Conservation (phyloP, 2,797 vertebrate species). For the Chelon auratus region DNA sequence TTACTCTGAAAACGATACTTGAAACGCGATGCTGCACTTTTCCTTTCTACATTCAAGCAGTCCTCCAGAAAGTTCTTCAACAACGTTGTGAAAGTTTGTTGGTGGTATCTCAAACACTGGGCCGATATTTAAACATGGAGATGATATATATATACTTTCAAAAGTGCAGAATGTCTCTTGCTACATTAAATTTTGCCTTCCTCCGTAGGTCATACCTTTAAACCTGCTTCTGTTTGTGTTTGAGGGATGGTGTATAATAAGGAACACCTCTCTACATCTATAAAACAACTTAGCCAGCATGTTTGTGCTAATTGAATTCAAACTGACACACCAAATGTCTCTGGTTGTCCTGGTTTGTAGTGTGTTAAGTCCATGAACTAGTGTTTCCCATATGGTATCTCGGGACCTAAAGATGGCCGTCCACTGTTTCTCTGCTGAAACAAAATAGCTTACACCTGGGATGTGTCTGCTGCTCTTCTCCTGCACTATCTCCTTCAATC, state of each 20-base stretch:
- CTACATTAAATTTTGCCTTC: slow-evolving; percentile 79
- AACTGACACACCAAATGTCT: slow-evolving; percentile 66
- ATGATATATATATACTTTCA: slow-evolving; percentile 55
- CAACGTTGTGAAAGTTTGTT: slow-evolving; percentile 17
- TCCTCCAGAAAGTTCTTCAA: slow-evolving; percentile 71
- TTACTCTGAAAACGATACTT: slow-evolving; percentile 62
- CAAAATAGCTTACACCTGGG: slow-evolving; percentile 73
- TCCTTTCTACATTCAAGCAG: slow-evolving; percentile 86
- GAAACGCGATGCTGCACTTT: slow-evolving; percentile 54
- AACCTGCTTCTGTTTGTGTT: slow-evolving; percentile 23
- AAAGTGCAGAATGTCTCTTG: slow-evolving; percentile 82
- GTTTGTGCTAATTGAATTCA: slow-evolving; percentile 56
- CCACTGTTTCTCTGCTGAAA: slow-evolving; percentile 42
- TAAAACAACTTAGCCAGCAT: slow-evolving; percentile 25
- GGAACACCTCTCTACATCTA: slow-evolving; percentile 39
- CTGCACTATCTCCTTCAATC: slow-evolving; percentile 34
- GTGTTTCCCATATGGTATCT: slow-evolving; percentile 56
- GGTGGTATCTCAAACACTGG: slow-evolving; percentile 22
- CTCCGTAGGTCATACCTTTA: slow-evolving; percentile 9
- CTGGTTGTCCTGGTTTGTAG: slow-evolving; percentile 47
- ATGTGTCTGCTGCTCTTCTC: slow-evolving; percentile 42
- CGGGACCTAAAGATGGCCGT: slow-evolving; percentile 39
- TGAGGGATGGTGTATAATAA: slow-evolving; percentile 13
- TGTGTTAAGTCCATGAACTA: slow-evolving; percentile 48
- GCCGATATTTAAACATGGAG: slow-evolving; percentile 31